These are phyloP conservation scores for Augiades crinisus DNA, from an alignment of 2,888 invertebrate species.

Conservation along the genomic window DNA sequence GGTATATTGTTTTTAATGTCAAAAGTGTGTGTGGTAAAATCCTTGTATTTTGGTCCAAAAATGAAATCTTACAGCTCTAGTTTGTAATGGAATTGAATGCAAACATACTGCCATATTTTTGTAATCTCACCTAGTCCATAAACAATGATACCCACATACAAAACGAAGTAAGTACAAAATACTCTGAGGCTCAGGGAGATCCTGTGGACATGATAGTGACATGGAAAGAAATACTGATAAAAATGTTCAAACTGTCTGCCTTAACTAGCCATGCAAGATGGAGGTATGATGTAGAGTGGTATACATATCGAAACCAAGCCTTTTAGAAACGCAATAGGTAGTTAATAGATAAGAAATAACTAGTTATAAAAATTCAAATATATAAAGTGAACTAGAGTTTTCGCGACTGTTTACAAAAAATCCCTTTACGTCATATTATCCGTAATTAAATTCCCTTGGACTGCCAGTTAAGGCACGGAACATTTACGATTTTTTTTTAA, in stretches of 20 bases:
- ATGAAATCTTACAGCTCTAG: constrained; percentile 38
- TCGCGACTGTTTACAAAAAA: constrained; percentile 4
- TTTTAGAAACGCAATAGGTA: constrained; percentile 23
- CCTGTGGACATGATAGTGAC: constrained; percentile 22
- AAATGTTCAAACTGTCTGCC: not conserved
- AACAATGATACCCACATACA: constrained; percentile 45
- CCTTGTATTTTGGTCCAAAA: constrained; percentile 41
- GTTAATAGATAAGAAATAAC: constrained; percentile 18
- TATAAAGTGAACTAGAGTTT: constrained; percentile 1
- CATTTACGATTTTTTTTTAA: not conserved
- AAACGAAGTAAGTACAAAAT: constrained; percentile 50
- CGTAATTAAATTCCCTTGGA: not conserved
- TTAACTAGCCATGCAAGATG: constrained; percentile 1
- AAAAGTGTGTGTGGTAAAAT: constrained; percentile 32
- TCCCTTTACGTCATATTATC: constrained; percentile 4
- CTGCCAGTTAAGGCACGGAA: constrained; percentile 4
- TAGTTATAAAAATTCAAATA: constrained; percentile 1
- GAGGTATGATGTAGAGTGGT: not conserved
- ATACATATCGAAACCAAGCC: constrained; percentile 14
- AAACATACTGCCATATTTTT: constrained; percentile 76
- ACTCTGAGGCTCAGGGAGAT: constrained; percentile 31
- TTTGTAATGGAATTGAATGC: constrained; percentile 72
- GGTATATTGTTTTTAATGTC: constrained; percentile 43
- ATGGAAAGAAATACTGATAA: constrained; percentile 1
- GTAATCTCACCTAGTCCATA: constrained; percentile 47